These are phyloP conservation scores for Lamprotornis superbus DNA, from an alignment of 2,113 vertebrate genomes.

Conservation along the genomic window DNA sequence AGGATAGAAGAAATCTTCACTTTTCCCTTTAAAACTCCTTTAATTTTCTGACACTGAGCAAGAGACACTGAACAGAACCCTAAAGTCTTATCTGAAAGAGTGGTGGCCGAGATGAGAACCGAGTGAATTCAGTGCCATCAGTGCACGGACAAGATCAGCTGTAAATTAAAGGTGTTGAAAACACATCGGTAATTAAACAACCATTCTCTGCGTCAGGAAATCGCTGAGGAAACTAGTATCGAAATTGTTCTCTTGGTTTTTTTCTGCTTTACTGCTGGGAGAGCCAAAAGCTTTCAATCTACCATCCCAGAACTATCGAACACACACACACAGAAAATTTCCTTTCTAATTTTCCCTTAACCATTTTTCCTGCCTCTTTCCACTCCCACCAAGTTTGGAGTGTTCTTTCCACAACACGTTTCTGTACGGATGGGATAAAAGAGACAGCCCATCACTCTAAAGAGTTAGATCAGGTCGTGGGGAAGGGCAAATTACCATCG, in stretches of 20 bases:
- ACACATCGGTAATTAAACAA: fast-evolving
- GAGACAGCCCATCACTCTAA: fast-evolving
- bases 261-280: not conserved
- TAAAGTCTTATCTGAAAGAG: not conserved
- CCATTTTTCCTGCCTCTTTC: not conserved
- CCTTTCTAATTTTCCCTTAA: fast-evolving
- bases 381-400: fast-evolving
- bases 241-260: not conserved
- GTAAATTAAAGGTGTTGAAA: fast-evolving
- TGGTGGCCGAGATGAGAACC: fast-evolving
- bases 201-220: not conserved
- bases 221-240: fast-evolving
- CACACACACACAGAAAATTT: fast-evolving
- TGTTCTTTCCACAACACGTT: fast-evolving
- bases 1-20: fast-evolving
- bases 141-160: not conserved
- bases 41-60: not conserved
- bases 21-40: not conserved
- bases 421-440: not conserved
- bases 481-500: fast-evolving
- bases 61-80: not conserved
- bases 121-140: not conserved
- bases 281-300: fast-evolving
- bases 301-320: fast-evolving
- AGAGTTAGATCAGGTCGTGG: fast-evolving